These are phyloP conservation scores for Drosophila sordidula DNA, from an alignment of 2,888 invertebrate species.

Conservation along the genomic window DNA sequence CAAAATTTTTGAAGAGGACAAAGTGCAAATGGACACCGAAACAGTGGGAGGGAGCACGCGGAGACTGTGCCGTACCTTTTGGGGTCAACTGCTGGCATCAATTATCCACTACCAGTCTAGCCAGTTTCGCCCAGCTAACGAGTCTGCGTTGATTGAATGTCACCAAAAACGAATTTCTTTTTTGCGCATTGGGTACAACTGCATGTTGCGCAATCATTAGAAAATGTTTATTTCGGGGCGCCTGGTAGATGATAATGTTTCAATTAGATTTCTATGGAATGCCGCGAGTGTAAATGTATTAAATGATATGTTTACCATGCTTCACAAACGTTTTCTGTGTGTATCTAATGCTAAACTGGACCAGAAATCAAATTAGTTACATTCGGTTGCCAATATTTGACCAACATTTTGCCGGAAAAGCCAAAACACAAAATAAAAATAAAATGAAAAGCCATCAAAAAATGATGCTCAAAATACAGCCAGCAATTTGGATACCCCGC, in stretches of 20 bases:
- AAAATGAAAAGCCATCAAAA: constrained; percentile 15
- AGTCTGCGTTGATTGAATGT: constrained; percentile 48
- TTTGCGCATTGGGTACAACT: neutral
- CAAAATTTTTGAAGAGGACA: constrained; percentile 54
- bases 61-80: neutral
- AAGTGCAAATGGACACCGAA: constrained; percentile 58
- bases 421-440: neutral
- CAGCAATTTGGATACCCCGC: constrained; percentile 14
- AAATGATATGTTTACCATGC: neutral
- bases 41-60: neutral
- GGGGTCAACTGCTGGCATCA: constrained; percentile 45
- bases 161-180: neutral
- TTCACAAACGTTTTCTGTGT: neutral
- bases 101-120: constrained; percentile 18
- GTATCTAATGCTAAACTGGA: neutral
- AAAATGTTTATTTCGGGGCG: constrained; percentile 14
- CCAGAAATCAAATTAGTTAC: constrained; percentile 15
- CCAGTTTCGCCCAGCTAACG: constrained; percentile 35
- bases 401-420: constrained; percentile 8
- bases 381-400: constrained; percentile 15
- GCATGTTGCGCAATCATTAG: neutral
- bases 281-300: neutral
- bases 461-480: constrained; percentile 3
- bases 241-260: constrained; percentile 18
- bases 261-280: constrained; percentile 26